These are phyloP conservation scores for Pogonomyrmex barbatus DNA, from an alignment of 1,140 invertebrate genomes.

Conservation along the genomic window DNA sequence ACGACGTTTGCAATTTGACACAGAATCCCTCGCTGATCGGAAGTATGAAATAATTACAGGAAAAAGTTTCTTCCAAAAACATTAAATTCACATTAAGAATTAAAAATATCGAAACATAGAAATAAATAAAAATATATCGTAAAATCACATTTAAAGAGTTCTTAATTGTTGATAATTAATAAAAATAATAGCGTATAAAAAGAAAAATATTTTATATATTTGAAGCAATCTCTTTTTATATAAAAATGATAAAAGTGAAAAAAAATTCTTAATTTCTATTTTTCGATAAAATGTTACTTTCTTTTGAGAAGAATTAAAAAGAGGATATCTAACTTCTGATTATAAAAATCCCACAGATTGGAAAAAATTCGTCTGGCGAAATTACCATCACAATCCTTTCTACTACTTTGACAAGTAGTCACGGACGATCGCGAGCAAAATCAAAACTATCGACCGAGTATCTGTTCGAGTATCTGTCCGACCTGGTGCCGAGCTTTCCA, in stretches of 20 bases:
- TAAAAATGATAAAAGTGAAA: background rate
- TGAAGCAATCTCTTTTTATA: background rate
- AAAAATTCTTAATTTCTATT: background rate
- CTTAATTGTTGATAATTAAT: background rate
- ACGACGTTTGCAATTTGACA: background rate
- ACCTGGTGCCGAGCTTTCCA: constrained; percentile 46
- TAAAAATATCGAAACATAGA: background rate
- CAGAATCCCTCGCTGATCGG: background rate
- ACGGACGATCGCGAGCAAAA: no score
- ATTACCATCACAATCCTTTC: background rate
- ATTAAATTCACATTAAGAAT: background rate
- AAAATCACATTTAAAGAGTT: background rate
- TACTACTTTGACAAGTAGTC: background rate
- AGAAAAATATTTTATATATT: background rate
- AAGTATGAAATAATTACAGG: constrained; percentile 8
- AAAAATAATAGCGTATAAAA: background rate
- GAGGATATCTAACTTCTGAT: background rate
- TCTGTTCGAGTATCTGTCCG: background rate
- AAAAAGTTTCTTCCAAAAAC: background rate
- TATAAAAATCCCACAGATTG: background rate
- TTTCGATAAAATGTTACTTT: background rate
- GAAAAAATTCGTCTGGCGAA: no score
- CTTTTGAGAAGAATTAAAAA: background rate
- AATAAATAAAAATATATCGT: background rate
- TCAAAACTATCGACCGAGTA: constrained; percentile 32